phyloP scores from a whole-genome alignment of 2,113 vertebrate genomes.

The Osmerus mordax region DNA sequence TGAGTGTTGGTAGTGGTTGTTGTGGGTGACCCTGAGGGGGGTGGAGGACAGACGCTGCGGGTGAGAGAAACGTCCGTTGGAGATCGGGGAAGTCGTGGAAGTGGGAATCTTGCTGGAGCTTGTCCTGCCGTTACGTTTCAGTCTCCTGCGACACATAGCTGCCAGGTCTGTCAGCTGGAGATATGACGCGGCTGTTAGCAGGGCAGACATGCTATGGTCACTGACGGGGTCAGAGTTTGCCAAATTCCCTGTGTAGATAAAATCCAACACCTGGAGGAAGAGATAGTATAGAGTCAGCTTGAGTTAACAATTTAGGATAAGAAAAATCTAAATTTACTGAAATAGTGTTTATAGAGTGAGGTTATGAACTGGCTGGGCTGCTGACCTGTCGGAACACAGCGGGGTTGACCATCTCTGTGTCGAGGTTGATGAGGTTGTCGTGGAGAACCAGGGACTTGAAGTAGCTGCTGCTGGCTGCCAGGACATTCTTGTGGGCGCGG shows the following conservation, averaged over 20 bases:
- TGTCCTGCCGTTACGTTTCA: conserved; percentile 77
- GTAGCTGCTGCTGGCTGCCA: conserved; percentile 90
- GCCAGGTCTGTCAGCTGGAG: conserved; percentile 89
- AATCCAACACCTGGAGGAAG: conserved; percentile 72
- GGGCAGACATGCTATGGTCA: conserved; percentile 85
- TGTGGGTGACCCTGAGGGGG: conserved; percentile 72
- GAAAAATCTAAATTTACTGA: neutral
- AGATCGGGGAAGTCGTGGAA: conserved; percentile 66
- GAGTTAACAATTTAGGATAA: neutral
- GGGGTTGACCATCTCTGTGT: conserved; percentile 90
- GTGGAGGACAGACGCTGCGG: conserved; percentile 77
- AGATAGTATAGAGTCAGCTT: neutral
- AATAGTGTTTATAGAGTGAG: no score
- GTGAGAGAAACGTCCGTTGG: conserved; percentile 74
- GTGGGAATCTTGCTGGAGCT: conserved; percentile 55
- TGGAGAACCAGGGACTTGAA: conserved; percentile 90
- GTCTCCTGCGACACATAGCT: conserved; percentile 84
- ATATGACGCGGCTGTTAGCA: conserved; percentile 91
- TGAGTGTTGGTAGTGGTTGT: conserved; percentile 79
- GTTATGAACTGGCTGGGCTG: neutral
- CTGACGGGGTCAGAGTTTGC: conserved; percentile 79
- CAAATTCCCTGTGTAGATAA: conserved; percentile 90
- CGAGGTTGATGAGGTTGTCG: conserved; percentile 89
- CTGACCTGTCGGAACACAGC: conserved; percentile 80
- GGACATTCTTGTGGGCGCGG: conserved; percentile 89